Percentiles rank a stretch among this genome's conserved stretches.
phyloP scores from a whole-genome alignment of 2,888 invertebrate species.

The Rutpela maculata region DNA sequence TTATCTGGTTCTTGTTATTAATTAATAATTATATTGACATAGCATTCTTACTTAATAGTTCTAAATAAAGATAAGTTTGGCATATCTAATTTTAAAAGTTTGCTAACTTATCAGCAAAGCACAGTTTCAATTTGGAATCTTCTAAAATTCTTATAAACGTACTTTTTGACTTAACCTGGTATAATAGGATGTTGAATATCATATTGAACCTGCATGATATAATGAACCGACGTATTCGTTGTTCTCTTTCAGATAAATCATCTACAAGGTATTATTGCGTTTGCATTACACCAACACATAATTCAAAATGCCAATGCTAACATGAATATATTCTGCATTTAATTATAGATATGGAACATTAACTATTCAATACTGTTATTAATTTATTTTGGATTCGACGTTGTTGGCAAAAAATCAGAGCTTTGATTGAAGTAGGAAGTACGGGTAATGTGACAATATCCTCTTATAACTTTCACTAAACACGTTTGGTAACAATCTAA shows the following conservation, averaged over 20 bases:
- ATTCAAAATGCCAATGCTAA: conserved; percentile 27
- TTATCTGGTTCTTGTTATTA: too few relatives aligned
- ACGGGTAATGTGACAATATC: conserved; percentile 13
- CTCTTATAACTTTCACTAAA: conserved; percentile 29
- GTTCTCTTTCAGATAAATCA: conserved; percentile 26
- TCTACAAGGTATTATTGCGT: conserved; percentile 23
- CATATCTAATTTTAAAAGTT: too few relatives aligned
- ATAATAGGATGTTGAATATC: not conserved
- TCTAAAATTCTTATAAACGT: too few relatives aligned
- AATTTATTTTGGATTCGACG: conserved; percentile 9
- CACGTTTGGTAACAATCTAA: not conserved
- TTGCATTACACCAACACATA: conserved; percentile 30
- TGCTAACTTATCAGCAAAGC: too few relatives aligned
- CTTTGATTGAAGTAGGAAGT: conserved; percentile 22
- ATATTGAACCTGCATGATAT: not conserved
- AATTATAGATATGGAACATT: conserved; percentile 26
- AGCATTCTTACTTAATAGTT: too few relatives aligned
- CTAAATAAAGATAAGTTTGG: too few relatives aligned
- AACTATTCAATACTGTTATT: conserved; percentile 23
- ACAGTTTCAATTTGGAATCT: too few relatives aligned
- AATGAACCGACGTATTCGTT: conserved; percentile 9
- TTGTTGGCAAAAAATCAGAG: not conserved
- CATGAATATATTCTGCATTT: conserved; percentile 24
- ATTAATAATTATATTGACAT: too few relatives aligned
- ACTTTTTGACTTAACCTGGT: not conserved